Evolutionary conservation across 2,888 invertebrate species (phyloP).

Genomic region (Hirtodrosophila alboralis): DNA sequence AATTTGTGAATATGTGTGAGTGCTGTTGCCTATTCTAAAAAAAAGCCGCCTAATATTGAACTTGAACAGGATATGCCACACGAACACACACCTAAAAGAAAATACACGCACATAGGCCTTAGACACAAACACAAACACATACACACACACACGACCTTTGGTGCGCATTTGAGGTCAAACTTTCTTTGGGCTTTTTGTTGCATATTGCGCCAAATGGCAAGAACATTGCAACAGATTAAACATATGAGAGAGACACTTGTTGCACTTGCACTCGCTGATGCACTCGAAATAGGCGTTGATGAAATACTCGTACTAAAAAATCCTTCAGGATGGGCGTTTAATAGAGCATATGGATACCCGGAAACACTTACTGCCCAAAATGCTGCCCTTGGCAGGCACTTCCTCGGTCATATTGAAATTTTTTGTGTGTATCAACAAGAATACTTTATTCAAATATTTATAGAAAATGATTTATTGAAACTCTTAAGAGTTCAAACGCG

Average conservation of each 20-base stretch:
- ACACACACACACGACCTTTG: constrained; percentile 55
- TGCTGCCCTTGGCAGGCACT: constrained; percentile 86
- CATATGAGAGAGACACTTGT: constrained; percentile 54
- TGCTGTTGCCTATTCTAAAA: constrained; percentile 30
- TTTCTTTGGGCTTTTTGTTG: too few species aligned
- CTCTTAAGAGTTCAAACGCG: constrained; percentile 12
- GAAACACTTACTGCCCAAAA: constrained; percentile 86
- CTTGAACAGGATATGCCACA: constrained; percentile 48
- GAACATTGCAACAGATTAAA: constrained; percentile 37
- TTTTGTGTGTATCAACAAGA: background rate
- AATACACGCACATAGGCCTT: too few species aligned
- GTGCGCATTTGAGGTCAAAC: constrained; percentile 59
- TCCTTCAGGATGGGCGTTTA: background rate
- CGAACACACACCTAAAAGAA: constrained; percentile 4
- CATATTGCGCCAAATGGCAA: constrained; percentile 10
- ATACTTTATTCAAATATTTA: constrained; percentile 11
- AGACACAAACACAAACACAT: constrained; percentile 9
- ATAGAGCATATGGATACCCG: background rate
- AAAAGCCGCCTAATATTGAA: constrained; percentile 39
- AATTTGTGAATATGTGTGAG: constrained; percentile 14
- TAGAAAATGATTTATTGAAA: constrained; percentile 3
- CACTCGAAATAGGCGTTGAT: constrained; percentile 50
- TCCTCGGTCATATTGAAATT: constrained; percentile 84
- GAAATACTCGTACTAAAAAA: constrained; percentile 26
- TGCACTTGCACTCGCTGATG: constrained; percentile 61